A percentile compares a stretch with the other conserved stretches of the same genome.
Conservation (phyloP, 2,888 invertebrate species). For the Sesia apiformis region DNA sequence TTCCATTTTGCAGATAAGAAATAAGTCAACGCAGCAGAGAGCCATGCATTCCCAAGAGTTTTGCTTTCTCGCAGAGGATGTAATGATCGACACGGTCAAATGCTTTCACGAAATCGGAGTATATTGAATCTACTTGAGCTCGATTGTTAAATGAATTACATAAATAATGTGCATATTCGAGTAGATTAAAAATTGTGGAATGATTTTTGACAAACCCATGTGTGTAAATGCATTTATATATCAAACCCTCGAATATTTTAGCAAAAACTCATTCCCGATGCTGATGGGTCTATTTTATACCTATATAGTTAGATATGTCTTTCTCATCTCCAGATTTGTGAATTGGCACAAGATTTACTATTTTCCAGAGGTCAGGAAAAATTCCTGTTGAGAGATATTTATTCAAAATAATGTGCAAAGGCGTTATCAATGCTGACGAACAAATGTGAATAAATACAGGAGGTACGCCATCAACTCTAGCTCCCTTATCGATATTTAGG, state of each 20-base stretch:
- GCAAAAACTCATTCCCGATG: too few relatives aligned
- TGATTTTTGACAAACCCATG: not conserved
- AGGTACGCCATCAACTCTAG: too few relatives aligned
- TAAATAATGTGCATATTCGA: not conserved
- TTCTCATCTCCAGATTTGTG: not conserved
- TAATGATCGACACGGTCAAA: not conserved
- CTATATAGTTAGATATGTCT: not conserved
- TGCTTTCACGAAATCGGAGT: not conserved
- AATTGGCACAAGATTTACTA: not conserved
- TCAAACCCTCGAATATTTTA: too few relatives aligned
- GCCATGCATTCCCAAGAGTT: not conserved
- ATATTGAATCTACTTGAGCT: not conserved
- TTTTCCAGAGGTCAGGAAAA: not conserved
- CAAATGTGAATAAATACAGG: too few relatives aligned
- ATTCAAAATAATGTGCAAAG: too few relatives aligned
- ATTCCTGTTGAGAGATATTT: too few relatives aligned
- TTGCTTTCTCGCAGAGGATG: not conserved
- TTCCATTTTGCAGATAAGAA: not conserved
- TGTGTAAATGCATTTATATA: not conserved
- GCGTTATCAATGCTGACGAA: too few relatives aligned
- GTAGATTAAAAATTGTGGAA: not conserved
- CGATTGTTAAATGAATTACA: not conserved
- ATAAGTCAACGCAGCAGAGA: not conserved
- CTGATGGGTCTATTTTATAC: not conserved
- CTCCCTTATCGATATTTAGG: too few relatives aligned